Base-by-base conservation (phyloP, 2,113 vertebrate species). In the Barnardius zonarius region DNA sequence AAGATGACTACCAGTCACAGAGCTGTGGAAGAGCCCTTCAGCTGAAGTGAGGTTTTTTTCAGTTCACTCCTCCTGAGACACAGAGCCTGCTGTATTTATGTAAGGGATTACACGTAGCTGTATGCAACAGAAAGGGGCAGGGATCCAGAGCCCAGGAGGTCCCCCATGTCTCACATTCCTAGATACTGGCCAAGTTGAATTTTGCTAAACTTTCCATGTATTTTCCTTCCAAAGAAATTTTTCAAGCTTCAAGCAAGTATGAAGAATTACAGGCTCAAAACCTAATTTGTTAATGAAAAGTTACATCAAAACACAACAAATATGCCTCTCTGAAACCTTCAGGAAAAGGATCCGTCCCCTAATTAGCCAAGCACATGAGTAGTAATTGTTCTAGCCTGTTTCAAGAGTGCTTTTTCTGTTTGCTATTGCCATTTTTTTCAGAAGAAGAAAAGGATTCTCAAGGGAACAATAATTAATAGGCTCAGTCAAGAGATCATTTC, bases 401-500 rank as follows among this genome's bases (percentile, higher is more conserved):
- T 95, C 52, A 41, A 93, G 69, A 78, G 18, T 6, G 17, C 19
- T 78, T 74, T 55, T 67, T 73, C 48, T 94, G 63, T 78, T 67
- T 57, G 55, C 69, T 84, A 46, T 43, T 81, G 64, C 44, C 57
- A 78, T 84, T 78, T 57, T 57, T 49, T 91, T 88, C 28, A 52
- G 77, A 93, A 90, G 70, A 89, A 83, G 51, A 4, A 83, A 51
- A 4, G 43, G 23, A 61, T 82, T 92, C 95, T 83, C 17, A 0
- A 17, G 92, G 79, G 92, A 95, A 72, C 62, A 89, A 54, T 83
- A 96, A 97, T 96, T 96, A 96, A 96, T 88, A 92, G 84, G 72
- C 24, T 91, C 90, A 96, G 80, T 76, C 80, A 72, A 95, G 73
- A 95, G 93, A 94, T 69, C 66, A 92, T 84, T 96, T 97, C 90